Base-by-base conservation (phyloP, 1,140 invertebrate species). In the Ceratitis capitata region DNA sequence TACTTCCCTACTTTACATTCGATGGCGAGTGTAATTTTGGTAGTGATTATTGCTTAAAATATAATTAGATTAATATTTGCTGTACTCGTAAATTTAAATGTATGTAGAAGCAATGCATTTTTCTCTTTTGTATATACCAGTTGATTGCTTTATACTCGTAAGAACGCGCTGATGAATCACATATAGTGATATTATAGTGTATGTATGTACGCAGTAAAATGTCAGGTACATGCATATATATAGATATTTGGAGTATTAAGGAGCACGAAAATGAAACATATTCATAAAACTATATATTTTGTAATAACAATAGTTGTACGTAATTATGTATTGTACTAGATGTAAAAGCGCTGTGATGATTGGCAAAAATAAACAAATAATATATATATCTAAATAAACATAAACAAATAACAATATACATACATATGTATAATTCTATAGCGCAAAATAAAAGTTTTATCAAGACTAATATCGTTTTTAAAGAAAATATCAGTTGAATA, bases 251-350 rank as follows among this genome's bases (percentile, higher is more conserved):
- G 12, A 69, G 39, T 69, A 69, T 45, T 49, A 49, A n/a, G 1
- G 49, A 29, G 51, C 47, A 51, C 2, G 7, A 19, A 51, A 56
- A 83, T 56, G 19, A 83, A 19, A 83, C 19, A 83, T 32, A 23
- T 58, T 0, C 56, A 83, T 35, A 42, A 84, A 39, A 51, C 23
- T 84, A 84, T 83, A 83, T 83, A 83, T 83, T 53, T 83, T 83
- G 82, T 84, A 58, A 53, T 84, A 84, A 56, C 19, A 58, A 51
- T 84, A 58, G 35, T 10, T 53, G 26, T 56, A 51, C 32, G 32
- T 32, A 53, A 19, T 14, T 32, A 51, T 23, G 35, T 39, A 39
- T 84, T 56, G n/a, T n/a, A n/a, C n/a, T 56, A 56, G 51, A 23
- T 56, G 32, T 42, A 56, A 51, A 51, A 56, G 32, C 47, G 82